A percentile compares a stretch with the other conserved stretches of the same genome.
phyloP scores from a whole-genome alignment of 2,888 invertebrate genomes.

The Cantharis rufa region DNA sequence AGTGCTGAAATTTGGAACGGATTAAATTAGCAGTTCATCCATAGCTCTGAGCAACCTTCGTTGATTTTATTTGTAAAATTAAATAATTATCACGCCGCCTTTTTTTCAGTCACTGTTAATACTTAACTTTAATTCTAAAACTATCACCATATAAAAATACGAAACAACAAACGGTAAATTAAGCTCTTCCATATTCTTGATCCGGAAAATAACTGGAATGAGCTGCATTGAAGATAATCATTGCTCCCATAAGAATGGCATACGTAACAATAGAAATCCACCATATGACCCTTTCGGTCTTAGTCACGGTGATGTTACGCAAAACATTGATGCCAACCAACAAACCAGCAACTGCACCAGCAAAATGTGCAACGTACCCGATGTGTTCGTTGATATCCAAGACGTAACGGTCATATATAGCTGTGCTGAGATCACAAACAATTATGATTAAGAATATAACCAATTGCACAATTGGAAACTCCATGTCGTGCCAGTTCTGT shows the following conservation, averaged over 20 bases:
- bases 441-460: constrained; percentile 81
- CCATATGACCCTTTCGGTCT: constrained; percentile 65
- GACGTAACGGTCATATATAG: constrained; percentile 86
- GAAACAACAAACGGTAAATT: background rate
- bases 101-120: background rate
- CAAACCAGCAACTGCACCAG: constrained; percentile 85
- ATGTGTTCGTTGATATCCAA: constrained; percentile 74
- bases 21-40: background rate
- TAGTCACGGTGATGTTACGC: constrained; percentile 63
- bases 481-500: constrained; percentile 95
- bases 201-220: constrained; percentile 50
- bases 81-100: background rate
- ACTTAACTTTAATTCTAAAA: background rate
- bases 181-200: constrained; percentile 14
- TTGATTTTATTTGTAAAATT: too few species aligned
- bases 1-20: background rate
- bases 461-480: constrained; percentile 84
- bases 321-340: constrained; percentile 68
- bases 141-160: background rate
- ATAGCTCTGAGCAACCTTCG: background rate
- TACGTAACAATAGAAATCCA: constrained; percentile 61
- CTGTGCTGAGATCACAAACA: constrained; percentile 83
- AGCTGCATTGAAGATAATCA: constrained; percentile 60
- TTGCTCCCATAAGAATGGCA: constrained; percentile 57
- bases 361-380: constrained; percentile 93